A percentile compares a stretch with the other conserved stretches of the same genome.
phyloP scores from a whole-genome alignment of 2,888 invertebrate species.

The Alsophila aescularia region DNA sequence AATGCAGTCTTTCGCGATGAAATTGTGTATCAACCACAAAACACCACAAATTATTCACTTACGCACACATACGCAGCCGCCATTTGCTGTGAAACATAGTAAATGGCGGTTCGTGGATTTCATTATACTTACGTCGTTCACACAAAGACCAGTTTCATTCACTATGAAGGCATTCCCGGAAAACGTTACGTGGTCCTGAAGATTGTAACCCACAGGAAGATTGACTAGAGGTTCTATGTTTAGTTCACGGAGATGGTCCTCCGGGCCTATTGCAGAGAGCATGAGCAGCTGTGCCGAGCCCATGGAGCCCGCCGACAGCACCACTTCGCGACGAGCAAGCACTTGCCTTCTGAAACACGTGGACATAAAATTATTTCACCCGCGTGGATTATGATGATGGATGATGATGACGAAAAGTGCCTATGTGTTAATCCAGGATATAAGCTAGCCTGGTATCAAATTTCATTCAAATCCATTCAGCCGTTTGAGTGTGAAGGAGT shows the following conservation, averaged over 20 bases:
- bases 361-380: neutral
- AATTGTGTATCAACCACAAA: too few relatives aligned
- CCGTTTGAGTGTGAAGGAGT: too few relatives aligned
- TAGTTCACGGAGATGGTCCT: conserved; percentile 82
- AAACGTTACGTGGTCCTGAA: conserved; percentile 92
- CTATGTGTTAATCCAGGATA: too few relatives aligned
- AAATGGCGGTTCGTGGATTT: too few relatives aligned
- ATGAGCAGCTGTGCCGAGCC: conserved; percentile 94
- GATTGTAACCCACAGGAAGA: conserved; percentile 91
- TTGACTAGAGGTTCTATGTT: conserved; percentile 87
- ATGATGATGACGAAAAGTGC: too few relatives aligned
- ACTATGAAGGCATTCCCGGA: conserved; percentile 89
- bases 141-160: conserved; percentile 86
- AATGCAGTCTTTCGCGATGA: too few relatives aligned
- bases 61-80: too few relatives aligned
- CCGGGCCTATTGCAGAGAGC: conserved; percentile 92
- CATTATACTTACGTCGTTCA: conserved; percentile 87
- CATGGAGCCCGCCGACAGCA: conserved; percentile 92
- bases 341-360: conserved; percentile 58
- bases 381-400: too few relatives aligned
- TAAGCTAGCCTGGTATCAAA: too few relatives aligned
- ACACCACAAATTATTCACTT: too few relatives aligned
- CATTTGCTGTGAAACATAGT: too few relatives aligned
- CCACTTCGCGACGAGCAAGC: conserved; percentile 88
- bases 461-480: too few relatives aligned